Evolutionary conservation across 2,797 vertebrate species (phyloP), one percentile per base, ranked within the genome.

Genomic region (Harpagifer antarcticus): DNA sequence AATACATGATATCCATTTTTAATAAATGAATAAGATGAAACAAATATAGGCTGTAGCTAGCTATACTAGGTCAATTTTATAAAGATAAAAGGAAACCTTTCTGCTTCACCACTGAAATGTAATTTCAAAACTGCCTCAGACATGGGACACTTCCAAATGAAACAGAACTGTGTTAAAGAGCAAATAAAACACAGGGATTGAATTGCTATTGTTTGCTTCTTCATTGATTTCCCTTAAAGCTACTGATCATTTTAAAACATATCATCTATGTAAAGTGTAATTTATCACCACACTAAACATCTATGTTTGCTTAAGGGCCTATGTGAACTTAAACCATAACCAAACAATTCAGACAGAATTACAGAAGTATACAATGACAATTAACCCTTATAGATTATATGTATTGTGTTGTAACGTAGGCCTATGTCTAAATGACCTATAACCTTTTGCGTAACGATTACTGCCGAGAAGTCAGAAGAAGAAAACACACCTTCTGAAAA

Each of bases 111-210:
- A 44, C 49, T 75, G 53, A 74, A 68, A 67, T 82, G 56, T 85
- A 49, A 74, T 84, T 77, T 85, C 72, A 82, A 57, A 72, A 79
- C 58, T 84, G 76, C 76, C 74, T 84, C 65, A 72, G 79, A 66
- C 86, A 89, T 78, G 74, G 55, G 82, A 67, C 53, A 85, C 70
- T 81, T 87, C 50, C 27, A 79, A 43, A 67, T 78, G 17, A 79
- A 72, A 81, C 27, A 72, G 14, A 81, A 76, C 66, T 79, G 70
- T 76, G 68, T 72, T 89, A 40, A 76, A 75, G 52, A 85, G 71
- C 54, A 85, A 91, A 91, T 91, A 91, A 92, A 93, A 84, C 50
- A 85, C 54, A 8, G 52, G 2, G 56, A 82, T 55, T 74, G 67
- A 74, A 75, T 68, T 80, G 49, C 27, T 49, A 52, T 47, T 66